These are phyloP conservation scores for Salarias fasciatus DNA, from an alignment of 2,797 vertebrate genomes.

Conservation along the genomic window DNA sequence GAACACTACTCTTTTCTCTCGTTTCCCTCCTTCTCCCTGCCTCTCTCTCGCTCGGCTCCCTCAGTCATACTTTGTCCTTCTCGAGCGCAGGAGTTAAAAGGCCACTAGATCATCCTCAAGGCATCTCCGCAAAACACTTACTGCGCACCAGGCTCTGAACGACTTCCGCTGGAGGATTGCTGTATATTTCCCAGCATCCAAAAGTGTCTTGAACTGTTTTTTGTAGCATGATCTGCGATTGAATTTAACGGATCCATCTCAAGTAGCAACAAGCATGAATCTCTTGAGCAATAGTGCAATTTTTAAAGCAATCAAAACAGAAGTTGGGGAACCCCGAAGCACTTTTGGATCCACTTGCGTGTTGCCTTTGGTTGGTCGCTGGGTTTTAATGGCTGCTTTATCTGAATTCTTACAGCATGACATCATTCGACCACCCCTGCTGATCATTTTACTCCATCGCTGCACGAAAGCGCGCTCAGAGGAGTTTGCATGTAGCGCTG, in stretches of 20 bases:
- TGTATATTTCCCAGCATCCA: no score
- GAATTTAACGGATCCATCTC: constrained; percentile 2
- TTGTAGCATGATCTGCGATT: not conserved
- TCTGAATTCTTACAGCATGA: constrained; percentile 69
- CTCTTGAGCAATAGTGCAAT: constrained; percentile 17
- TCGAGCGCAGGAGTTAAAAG: constrained; percentile 38
- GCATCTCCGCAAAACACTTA: constrained; percentile 8
- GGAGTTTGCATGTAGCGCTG: constrained; percentile 70
- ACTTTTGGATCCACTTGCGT: constrained; percentile 28
- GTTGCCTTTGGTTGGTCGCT: constrained; percentile 37
- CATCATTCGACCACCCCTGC: constrained; percentile 65
- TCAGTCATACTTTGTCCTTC: constrained; percentile 54
- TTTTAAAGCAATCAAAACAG: constrained; percentile 22
- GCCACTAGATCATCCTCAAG: constrained; percentile 37
- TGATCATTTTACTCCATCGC: constrained; percentile 58
- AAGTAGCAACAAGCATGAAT: constrained; percentile 12
- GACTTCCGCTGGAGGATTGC: no score
- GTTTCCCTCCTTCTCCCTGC: constrained; percentile 40
- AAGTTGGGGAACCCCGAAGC: constrained; percentile 32
- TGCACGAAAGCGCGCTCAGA: constrained; percentile 57
- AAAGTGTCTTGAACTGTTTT: not conserved
- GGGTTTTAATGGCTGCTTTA: constrained; percentile 13
- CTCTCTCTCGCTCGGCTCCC: constrained; percentile 21
- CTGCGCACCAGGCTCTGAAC: not conserved
- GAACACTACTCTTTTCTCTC: constrained; percentile 71